Base-by-base conservation (phyloP, 2,888 invertebrate species). In the Melieria picta region DNA sequence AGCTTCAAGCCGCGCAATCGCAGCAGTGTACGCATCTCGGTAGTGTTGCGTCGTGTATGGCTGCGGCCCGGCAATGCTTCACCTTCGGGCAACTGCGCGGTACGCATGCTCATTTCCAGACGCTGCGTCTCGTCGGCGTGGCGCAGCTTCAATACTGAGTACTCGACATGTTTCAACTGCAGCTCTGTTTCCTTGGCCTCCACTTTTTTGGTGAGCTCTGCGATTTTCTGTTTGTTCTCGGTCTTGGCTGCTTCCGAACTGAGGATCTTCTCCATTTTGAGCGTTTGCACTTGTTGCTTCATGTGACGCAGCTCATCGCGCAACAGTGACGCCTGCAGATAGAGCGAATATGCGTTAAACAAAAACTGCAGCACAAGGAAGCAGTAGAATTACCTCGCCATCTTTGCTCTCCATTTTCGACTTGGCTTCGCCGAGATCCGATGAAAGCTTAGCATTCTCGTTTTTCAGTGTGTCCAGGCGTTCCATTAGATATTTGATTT, bases 401-500 rank as follows among this genome's bases (percentile, higher is more conserved):
- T 81, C 80, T 58, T 82, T 85, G 61, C 78, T 77, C 7, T 78
- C 78, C 55, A 80, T 79, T 72, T 80, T 82, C 5, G 78, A 78
- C 48, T 81, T 82, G 43, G 79, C 76, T 0, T 84, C 83, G 4
- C 76, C 71, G 4, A 85, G 69, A 69, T 84, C 83, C 4, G 80
- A 83, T 30, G 75, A 75, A 11, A 85, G 72, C 64, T 83, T 84
- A 0, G 71, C 57, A 58, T 85, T 85, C 57, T 85, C 84, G 11
- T 81, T 83, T 65, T 85, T 85, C 0, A 85, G 72, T 5, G 74
- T 72, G 63, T 85, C 85, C 3, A 85, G 79, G 4, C 84, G 81
- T 42, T 85, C 84, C 80, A 82, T 83, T 11, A 85, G 74, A 64
- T 84, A 83, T 61, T 85, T 83, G 0, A 85, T 79, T 71, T 85